Evolutionary conservation across 2,888 invertebrate species (phyloP).

Genomic region (Allacma fusca): DNA sequence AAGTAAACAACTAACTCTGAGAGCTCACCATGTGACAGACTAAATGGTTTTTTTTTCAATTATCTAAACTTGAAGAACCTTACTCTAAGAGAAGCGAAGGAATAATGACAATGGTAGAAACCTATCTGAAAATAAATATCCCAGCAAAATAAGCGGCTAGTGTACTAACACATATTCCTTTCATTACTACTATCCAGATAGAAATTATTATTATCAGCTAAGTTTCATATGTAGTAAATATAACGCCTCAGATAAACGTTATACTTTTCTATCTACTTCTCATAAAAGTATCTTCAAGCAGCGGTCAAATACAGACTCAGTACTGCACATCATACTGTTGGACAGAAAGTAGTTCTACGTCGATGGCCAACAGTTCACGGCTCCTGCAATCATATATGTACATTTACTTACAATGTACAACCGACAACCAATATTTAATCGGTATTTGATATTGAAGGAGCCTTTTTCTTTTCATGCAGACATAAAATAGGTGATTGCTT

Average conservation of each 20-base stretch:
- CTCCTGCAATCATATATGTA: background rate
- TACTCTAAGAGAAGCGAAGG: background rate
- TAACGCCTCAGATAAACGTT: background rate
- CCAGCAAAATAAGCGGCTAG: background rate
- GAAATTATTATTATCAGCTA: background rate
- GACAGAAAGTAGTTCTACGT: background rate
- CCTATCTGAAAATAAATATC: constrained; percentile 2
- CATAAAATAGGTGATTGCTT: background rate
- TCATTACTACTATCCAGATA: background rate
- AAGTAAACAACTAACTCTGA: background rate
- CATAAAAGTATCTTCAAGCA: background rate
- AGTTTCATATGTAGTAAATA: background rate
- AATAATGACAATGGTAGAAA: background rate
- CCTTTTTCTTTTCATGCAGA: background rate
- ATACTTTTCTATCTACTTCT: background rate
- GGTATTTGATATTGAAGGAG: background rate
- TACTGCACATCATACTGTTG: background rate
- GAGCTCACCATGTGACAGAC: constrained; percentile 1
- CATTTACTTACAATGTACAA: no score
- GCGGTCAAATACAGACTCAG: background rate
- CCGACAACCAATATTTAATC: no score
- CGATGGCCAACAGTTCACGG: background rate
- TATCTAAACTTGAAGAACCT: background rate
- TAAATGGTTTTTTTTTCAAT: background rate
- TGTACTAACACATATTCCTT: background rate